Evolutionary conservation across 2,888 invertebrate species (phyloP), one percentile per base, ranked within the genome.

Genomic region (Aleiodes leptofemur): DNA sequence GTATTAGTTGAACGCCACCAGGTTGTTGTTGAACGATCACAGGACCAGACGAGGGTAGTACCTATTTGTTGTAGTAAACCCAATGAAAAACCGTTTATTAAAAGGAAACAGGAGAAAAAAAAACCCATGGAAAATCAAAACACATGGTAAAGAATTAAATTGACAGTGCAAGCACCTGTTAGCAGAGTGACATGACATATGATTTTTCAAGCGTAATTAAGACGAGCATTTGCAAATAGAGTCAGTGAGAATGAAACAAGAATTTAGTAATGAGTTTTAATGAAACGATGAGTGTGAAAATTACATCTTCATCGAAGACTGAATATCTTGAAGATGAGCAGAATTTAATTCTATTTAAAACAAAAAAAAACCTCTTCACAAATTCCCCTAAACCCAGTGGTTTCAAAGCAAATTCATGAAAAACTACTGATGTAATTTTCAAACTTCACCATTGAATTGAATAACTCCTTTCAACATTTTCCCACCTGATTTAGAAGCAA

Each of bases 1-100:
- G 90, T 81, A 94, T 94, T 79, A 95, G 91, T 86, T 95, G 95
- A 73, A 95, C 93, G 64, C 94, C 93, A 82, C 94, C 93, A 69
- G 93, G 91, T 85, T 93, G 92, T 83, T 93, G 93, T 82, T 93
- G 93, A 77, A 93, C 92, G 83, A 93, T 87, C 78, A 93, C 91
- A 69, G 92, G 93, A 88, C 89, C 90, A 76, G 88, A 86, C 76
- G 89, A 89, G 76, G 90, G 89, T 79, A 90, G 85, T 81, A 89
- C 89, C 89, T 89, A 86, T 68, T 31, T 51, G 51, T 43, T 80
- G 79, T 86, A 87, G 83, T 85, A 87, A 88, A 87, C 85, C 85
- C 85, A 83, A 84, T 80, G 81, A 85, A 80, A 84, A 83, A 82
- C 85, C 85, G 82, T 79, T 43, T 76, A 75, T 80, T 73, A 79